These are phyloP conservation scores for Microctonus brassicae DNA, from an alignment of 2,888 invertebrate genomes.

Conservation along the genomic window DNA sequence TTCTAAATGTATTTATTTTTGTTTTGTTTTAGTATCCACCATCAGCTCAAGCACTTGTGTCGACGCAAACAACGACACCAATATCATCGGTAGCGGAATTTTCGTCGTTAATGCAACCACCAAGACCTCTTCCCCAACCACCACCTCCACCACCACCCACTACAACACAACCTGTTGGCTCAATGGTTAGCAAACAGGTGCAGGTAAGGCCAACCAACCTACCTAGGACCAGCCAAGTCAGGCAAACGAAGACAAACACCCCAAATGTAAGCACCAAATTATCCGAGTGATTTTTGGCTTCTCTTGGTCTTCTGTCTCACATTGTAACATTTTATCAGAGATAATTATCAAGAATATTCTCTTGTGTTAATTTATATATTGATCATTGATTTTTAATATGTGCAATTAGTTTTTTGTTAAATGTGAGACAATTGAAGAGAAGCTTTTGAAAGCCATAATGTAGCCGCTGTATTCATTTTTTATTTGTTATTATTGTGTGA, in stretches of 20 bases:
- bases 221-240: slow-evolving; percentile 70
- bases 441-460: background rate
- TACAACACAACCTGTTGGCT: slow-evolving; percentile 64
- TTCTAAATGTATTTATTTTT: background rate
- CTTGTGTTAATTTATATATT: too few species aligned
- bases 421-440: background rate
- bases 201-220: slow-evolving; percentile 73
- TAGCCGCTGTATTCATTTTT: slow-evolving; percentile 10
- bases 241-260: slow-evolving; percentile 70
- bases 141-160: slow-evolving; percentile 70
- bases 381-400: slow-evolving; percentile 39
- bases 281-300: background rate
- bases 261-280: slow-evolving; percentile 66
- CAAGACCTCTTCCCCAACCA: slow-evolving; percentile 62
- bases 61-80: slow-evolving; percentile 71
- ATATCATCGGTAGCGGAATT: slow-evolving; percentile 70
- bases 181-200: slow-evolving; percentile 76
- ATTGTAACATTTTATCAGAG: background rate
- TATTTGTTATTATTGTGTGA: slow-evolving; percentile 13
- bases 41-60: slow-evolving; percentile 76
- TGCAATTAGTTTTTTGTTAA: slow-evolving; percentile 22
- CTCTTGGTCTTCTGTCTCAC: background rate
- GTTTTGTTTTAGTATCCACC: slow-evolving; percentile 77
- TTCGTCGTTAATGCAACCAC: slow-evolving; percentile 69
- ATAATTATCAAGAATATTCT: too few species aligned